These are phyloP conservation scores for Siniperca knerii DNA, from an alignment of 2,113 vertebrate genomes.

Conservation along the genomic window DNA sequence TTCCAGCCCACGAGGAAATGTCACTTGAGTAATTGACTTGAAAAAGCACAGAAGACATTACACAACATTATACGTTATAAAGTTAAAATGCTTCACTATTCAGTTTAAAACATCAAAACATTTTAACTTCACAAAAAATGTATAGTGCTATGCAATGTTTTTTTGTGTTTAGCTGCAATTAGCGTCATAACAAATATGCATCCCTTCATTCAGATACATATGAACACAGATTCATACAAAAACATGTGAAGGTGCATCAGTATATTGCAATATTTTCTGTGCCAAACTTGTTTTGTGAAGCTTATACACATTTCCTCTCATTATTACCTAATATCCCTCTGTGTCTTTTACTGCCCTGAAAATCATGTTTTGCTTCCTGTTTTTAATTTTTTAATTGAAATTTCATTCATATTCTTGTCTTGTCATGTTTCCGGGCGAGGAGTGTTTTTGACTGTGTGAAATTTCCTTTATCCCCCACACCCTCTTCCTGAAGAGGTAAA, in stretches of 20 bases:
- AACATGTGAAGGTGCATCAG: neutral
- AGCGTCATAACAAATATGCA: neutral
- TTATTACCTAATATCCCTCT: slow-evolving; percentile 11
- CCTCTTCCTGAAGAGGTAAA: slow-evolving; percentile 16
- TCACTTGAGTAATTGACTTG: neutral
- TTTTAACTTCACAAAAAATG: neutral
- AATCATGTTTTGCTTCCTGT: slow-evolving; percentile 26
- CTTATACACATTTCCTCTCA: slow-evolving; percentile 27
- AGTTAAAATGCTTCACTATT: neutral
- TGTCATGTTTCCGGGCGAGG: slow-evolving; percentile 8
- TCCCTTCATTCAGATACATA: neutral
- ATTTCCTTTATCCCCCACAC: slow-evolving; percentile 26
- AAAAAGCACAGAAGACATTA: neutral
- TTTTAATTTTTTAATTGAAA: slow-evolving; percentile 29
- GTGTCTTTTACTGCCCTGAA: slow-evolving; percentile 20
- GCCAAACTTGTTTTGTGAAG: slow-evolving; percentile 4
- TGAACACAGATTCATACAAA: neutral
- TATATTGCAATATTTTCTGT: neutral
- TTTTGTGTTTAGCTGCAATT: neutral
- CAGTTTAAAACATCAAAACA: neutral
- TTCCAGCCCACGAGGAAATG: neutral
- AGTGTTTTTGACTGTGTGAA: slow-evolving; percentile 30
- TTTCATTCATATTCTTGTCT: slow-evolving; percentile 55
- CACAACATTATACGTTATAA: neutral
- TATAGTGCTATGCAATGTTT: neutral